Base-by-base conservation (phyloP, 1,140 invertebrate genomes). In the Brevipalpus yothersi region DNA sequence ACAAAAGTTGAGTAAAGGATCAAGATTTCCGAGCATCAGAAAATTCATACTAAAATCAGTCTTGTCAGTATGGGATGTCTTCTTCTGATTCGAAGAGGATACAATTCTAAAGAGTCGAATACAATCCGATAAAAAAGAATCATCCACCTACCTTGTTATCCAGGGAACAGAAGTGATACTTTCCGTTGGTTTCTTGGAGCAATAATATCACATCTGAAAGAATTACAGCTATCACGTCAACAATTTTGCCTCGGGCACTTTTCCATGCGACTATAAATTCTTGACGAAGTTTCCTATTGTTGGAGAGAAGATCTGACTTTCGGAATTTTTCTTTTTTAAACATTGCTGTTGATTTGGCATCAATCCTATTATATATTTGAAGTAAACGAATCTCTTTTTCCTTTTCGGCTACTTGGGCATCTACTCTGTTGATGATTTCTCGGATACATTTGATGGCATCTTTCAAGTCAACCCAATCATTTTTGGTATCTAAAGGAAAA, bases 331-430 rank as follows among this genome's bases (percentile, higher is more conserved):
- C 76, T 41, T 80, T 82, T 58, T 82, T 79, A 69, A 84, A 86
- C 17, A 79, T 77, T 1, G 86, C 82, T 65, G 82, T 86, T 0
- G 89, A 91, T 72, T 93, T 91, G 3, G 84, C 81, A 72, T 96
- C 91, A 53, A 94, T 83, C 62, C 82, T 81, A 67, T 87, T 82
- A 70, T 90, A 93, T 63, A 94, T 91, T 71, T 94, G 89, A 61
- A 91, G 68, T 67, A 92, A 84, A 23, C 86, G 72, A 68, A 87
- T 82, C 67, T 90, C 82, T 62, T 84, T 77, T 68, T 93, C 86
- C 68, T 89, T 87, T 61, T 88, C 83, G 4, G 86, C 88, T 40
- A 96, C 89, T 69, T 89, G 83, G 23, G 83, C 80, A 70, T 95
- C 83, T 3, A 93, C 86, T 70, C 87, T 84, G 9, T 81, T 80